A percentile compares a stretch with the other conserved stretches of the same genome.
phyloP scores from a whole-genome alignment of 2,888 invertebrate genomes.

The Drosophila trichaetosa region DNA sequence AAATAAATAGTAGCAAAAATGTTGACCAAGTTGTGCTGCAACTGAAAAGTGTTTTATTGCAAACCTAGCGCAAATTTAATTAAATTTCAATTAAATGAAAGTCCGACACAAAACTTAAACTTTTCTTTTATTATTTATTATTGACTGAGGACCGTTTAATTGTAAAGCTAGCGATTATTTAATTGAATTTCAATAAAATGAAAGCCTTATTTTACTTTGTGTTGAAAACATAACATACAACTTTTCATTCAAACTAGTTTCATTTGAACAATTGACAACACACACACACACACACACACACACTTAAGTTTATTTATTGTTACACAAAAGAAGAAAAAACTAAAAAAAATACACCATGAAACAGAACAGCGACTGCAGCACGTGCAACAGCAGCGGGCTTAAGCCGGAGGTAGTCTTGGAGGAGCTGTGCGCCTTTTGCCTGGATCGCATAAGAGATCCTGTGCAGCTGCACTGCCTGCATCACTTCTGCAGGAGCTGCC shows the following conservation, averaged over 20 bases:
- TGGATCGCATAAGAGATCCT: slow-evolving; percentile 49
- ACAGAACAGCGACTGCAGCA: slow-evolving; percentile 7
- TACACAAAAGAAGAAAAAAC: not conserved
- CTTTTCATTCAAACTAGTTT: not conserved
- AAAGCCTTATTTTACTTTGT: not conserved
- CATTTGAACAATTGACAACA: slow-evolving; percentile 14
- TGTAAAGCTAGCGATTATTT: not conserved
- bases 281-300: slow-evolving; percentile 6
- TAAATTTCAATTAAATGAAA: not conserved
- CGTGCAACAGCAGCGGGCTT: not conserved
- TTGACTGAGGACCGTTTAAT: not conserved
- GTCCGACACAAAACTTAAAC: not conserved
- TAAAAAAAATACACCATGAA: not conserved
- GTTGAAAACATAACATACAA: not conserved
- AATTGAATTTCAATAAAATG: not conserved
- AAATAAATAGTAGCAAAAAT: not conserved
- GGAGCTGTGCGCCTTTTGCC: slow-evolving; percentile 55
- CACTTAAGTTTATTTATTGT: slow-evolving; percentile 2
- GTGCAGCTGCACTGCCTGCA: slow-evolving; percentile 55
- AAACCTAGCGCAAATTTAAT: not conserved
- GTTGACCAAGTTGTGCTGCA: not conserved
- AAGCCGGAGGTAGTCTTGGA: not conserved
- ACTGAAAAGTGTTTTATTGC: not conserved
- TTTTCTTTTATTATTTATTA: not conserved
- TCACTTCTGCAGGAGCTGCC: slow-evolving; percentile 55